phyloP scores from a whole-genome alignment of 2,113 vertebrate species.

The Ceratotherium simum region DNA sequence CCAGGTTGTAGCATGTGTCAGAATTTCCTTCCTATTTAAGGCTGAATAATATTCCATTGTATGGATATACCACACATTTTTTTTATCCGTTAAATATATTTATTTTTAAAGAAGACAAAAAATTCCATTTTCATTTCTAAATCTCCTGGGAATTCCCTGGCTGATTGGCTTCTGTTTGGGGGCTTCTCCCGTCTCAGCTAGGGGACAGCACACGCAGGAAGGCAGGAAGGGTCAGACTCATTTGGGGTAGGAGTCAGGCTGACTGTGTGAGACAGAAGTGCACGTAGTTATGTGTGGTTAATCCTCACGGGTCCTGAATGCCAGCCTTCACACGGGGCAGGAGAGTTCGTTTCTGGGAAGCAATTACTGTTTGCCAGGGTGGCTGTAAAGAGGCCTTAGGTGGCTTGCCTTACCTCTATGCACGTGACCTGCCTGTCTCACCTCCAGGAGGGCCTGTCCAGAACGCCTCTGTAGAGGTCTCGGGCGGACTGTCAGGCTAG shows the following conservation, averaged over 20 bases:
- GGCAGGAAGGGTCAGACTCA: constrained; percentile 83
- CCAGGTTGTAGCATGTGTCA: neutral
- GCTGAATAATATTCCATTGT: neutral
- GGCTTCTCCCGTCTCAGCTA: constrained; percentile 27
- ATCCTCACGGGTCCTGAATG: constrained; percentile 83
- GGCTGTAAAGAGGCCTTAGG: constrained; percentile 62
- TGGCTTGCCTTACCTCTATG: neutral
- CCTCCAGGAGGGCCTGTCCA: neutral
- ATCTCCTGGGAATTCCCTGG: neutral
- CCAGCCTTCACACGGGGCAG: constrained; percentile 74
- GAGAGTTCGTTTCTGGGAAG: constrained; percentile 74
- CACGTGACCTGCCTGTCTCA: constrained; percentile 11
- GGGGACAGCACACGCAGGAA: constrained; percentile 67
- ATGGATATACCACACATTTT: neutral
- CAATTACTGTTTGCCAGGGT: constrained; percentile 80
- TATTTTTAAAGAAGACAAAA: constrained; percentile 33
- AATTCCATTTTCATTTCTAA: neutral
- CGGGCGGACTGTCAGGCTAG: constrained; percentile 36
- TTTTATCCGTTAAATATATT: neutral
- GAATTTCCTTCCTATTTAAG: neutral
- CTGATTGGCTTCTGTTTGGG: neutral
- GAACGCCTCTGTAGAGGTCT: constrained; percentile 9
- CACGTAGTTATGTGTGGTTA: constrained; percentile 84
- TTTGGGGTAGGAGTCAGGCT: constrained; percentile 79
- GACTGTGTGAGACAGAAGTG: constrained; percentile 75